phyloP scores from a whole-genome alignment of 1,140 invertebrate species.

The Eupristina koningsbergeri region DNA sequence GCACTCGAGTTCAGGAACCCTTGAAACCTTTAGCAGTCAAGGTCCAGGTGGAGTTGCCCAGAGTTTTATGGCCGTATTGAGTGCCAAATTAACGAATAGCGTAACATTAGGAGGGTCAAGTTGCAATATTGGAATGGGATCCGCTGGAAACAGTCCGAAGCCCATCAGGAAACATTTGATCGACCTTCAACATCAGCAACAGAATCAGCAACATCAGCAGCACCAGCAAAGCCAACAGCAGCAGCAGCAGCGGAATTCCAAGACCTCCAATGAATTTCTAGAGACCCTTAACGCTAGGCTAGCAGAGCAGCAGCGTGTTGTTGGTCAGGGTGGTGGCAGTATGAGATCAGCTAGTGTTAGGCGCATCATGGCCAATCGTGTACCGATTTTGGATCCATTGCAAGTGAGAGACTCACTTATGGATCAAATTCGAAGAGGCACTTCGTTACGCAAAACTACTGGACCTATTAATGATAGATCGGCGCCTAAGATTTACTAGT shows the following conservation, averaged over 20 bases:
- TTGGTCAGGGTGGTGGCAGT: neutral
- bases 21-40: slow-evolving; percentile 46
- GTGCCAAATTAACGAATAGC: slow-evolving; percentile 79
- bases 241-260: slow-evolving; percentile 59
- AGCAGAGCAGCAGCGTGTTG: slow-evolving; percentile 64
- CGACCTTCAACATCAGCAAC: slow-evolving; percentile 56
- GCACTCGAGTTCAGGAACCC: slow-evolving; percentile 18
- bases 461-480: slow-evolving; percentile 78
- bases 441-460: slow-evolving; percentile 81
- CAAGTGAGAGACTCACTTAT: slow-evolving; percentile 81
- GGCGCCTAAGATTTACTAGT: slow-evolving; percentile 80
- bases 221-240: slow-evolving; percentile 20
- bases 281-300: slow-evolving; percentile 85
- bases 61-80: slow-evolving; percentile 81
- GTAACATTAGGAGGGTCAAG: slow-evolving; percentile 54
- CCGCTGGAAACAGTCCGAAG: slow-evolving; percentile 66
- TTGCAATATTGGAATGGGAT: slow-evolving; percentile 57
- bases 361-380: slow-evolving; percentile 75
- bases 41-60: slow-evolving; percentile 75
- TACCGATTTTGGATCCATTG: slow-evolving; percentile 73
- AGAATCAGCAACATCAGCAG: slow-evolving; percentile 56
- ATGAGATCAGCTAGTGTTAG: slow-evolving; percentile 79
- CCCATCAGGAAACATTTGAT: slow-evolving; percentile 59
- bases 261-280: slow-evolving; percentile 76
- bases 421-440: slow-evolving; percentile 92